phyloP scores from a whole-genome alignment of 92 coral and sea anemone species.

The Epizoanthus illoricatus region DNA sequence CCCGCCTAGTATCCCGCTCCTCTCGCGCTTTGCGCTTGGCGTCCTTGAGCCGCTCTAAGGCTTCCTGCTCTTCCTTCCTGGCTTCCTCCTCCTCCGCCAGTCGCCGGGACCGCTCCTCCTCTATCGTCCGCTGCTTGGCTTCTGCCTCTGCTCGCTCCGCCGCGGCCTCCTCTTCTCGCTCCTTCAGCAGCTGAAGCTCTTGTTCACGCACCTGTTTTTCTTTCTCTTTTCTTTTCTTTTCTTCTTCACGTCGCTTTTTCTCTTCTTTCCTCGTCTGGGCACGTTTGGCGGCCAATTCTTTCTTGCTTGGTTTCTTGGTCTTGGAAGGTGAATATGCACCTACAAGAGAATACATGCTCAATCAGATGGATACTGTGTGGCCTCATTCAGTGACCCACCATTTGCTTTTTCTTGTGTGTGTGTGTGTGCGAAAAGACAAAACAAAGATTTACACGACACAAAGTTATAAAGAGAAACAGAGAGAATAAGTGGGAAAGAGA shows the following conservation, averaged over 20 bases:
- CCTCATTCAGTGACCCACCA: no score
- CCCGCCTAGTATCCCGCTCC: slow-evolving; percentile 88
- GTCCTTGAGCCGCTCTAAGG: slow-evolving; percentile 52
- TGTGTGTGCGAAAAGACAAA: no score
- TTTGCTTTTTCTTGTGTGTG: no score
- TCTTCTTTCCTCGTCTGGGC: slow-evolving; percentile 76
- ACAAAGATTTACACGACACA: no score
- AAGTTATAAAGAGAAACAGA: no score
- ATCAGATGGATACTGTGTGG: not conserved
- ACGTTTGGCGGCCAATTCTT: slow-evolving; percentile 68
- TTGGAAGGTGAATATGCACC: slow-evolving; percentile 88
- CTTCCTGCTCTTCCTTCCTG: slow-evolving; percentile 74
- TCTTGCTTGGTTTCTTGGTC: slow-evolving; percentile 79
- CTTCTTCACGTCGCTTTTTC: slow-evolving; percentile 69
- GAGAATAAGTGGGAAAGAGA: no score
- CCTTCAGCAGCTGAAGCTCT: slow-evolving; percentile 64
- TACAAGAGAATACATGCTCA: not conserved
- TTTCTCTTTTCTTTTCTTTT: slow-evolving; percentile 70
- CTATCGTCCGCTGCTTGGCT: slow-evolving; percentile 72
- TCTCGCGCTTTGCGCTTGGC: slow-evolving; percentile 93
- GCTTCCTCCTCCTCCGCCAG: slow-evolving; percentile 87
- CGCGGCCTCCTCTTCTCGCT: slow-evolving; percentile 80
- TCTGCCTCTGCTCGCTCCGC: slow-evolving; percentile 77
- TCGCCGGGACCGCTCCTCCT: slow-evolving; percentile 74
- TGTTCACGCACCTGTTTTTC: slow-evolving; percentile 65